Evolutionary conservation across 2,113 vertebrate genomes (phyloP), one percentile per base, ranked within the genome.

Genomic region (Cygnus atratus): DNA sequence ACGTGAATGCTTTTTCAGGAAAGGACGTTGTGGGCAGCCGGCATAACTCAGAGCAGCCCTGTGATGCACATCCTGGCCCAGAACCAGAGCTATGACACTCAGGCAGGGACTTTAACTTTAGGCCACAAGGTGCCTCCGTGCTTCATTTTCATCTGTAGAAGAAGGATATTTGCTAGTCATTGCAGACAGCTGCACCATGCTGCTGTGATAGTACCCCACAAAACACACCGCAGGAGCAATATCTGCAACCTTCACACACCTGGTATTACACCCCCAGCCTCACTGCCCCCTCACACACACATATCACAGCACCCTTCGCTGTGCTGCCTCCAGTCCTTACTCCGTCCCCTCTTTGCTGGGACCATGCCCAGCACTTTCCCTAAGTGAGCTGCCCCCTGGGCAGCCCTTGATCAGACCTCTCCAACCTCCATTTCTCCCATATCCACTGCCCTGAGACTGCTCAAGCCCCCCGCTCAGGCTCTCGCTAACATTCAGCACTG

Each of bases 51-150:
- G 39, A 55, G 62, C n/a, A 81, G 35, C 57, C 10, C 41, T 35
- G n/a, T 1, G 3, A 26, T 6, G 3, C 10, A 28, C n/a, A 35
- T 22, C 9, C 10, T 4, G 29, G 22, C 35, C 7, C 48, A 24
- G 79, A 63, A 41, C 24, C 7, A 20, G 41, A 37, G 35, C 63
- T 82, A 3, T 8, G 19, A 58, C 7, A 20, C 26, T 41, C 18
- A 29, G 63, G 21, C 77, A 76, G 35, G 50, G 35, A n/a, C 48
- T 80, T 0, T 25, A 31, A 35, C 5, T 46, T 31, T 48, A 61
- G 48, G 29, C 5, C 15, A 13, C 33, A 52, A 52, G 41, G n/a
- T 2, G 3, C 58, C 3, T 59, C 59, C 21, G 65, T 19, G 59
- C 33, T 90, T 41, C 31, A 28, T 55, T 68, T 81, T 13, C 48